phyloP scores from a whole-genome alignment of 2,113 vertebrate genomes.

The Bettongia penicillata region DNA sequence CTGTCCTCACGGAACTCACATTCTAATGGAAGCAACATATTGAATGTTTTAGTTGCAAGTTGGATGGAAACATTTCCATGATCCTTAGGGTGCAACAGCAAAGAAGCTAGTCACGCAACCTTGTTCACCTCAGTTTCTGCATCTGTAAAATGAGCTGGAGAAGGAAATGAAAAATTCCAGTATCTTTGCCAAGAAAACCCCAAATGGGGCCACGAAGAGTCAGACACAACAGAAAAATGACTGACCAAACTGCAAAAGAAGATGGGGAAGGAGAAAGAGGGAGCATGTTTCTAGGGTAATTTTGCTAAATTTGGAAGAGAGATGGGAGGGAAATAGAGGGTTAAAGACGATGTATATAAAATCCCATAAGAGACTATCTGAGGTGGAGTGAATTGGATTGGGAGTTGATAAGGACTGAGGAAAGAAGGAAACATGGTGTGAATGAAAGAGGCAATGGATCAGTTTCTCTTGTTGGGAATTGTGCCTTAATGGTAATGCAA shows the following conservation, averaged over 20 bases:
- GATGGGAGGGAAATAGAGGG: background rate
- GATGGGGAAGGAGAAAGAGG: background rate
- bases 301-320: background rate
- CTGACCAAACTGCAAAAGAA: background rate
- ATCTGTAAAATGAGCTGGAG: no score
- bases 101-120: background rate
- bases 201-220: no score
- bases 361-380: background rate
- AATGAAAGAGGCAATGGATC: background rate
- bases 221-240: no score
- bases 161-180: no score
- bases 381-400: background rate
- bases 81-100: background rate
- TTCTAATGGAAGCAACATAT: background rate
- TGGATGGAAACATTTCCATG: background rate
- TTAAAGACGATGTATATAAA: background rate
- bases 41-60: background rate
- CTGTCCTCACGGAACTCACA: background rate
- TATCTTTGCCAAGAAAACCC: no score
- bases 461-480: background rate
- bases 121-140: no score
- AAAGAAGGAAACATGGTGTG: background rate
- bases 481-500: background rate
- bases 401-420: background rate
- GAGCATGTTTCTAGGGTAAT: background rate